phyloP scores from a whole-genome alignment of 2,888 invertebrate genomes.

The Drosophila gaucha region DNA sequence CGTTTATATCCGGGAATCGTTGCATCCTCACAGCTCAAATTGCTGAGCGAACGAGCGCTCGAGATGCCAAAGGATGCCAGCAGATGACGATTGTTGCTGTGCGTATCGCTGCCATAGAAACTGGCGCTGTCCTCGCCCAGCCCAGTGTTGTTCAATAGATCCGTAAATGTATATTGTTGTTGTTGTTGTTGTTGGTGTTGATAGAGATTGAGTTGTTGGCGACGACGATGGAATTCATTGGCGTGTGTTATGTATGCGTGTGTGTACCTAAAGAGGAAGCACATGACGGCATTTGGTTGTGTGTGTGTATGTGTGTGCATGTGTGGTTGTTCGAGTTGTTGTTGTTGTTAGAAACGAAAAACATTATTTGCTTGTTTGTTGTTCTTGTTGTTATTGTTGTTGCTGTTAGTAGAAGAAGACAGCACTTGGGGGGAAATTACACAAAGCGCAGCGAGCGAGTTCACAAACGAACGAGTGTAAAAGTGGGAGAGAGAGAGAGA shows the following conservation, averaged over 20 bases:
- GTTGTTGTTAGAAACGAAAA: constrained; percentile 47
- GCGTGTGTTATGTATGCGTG: constrained; percentile 84
- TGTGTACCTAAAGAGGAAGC: constrained; percentile 82
- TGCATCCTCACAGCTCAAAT: constrained; percentile 56
- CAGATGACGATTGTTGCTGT: constrained; percentile 42
- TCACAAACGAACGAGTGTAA: constrained; percentile 19
- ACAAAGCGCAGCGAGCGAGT: constrained; percentile 47
- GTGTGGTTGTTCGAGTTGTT: constrained; percentile 27
- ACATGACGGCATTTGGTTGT: constrained; percentile 48
- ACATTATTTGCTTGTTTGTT: constrained; percentile 23
- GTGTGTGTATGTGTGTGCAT: constrained; percentile 9
- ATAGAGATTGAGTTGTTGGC: constrained; percentile 73
- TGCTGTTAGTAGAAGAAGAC: constrained; percentile 40
- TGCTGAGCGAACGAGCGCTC: constrained; percentile 61
- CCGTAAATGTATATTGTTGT: constrained; percentile 26
- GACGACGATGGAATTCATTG: constrained; percentile 84
- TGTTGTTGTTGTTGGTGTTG: constrained; percentile 58
- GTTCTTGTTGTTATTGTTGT: constrained; percentile 28
- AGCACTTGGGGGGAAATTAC: constrained; percentile 24
- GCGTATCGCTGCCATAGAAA: constrained; percentile 54
- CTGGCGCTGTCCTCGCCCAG: constrained; percentile 68
- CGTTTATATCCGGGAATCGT: constrained; percentile 41
- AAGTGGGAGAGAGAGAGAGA: constrained; percentile 9
- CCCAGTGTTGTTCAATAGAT: constrained; percentile 60
- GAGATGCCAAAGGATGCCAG: constrained; percentile 49